Conservation (phyloP, 2,888 invertebrate species). For the Aphrophora alni region DNA sequence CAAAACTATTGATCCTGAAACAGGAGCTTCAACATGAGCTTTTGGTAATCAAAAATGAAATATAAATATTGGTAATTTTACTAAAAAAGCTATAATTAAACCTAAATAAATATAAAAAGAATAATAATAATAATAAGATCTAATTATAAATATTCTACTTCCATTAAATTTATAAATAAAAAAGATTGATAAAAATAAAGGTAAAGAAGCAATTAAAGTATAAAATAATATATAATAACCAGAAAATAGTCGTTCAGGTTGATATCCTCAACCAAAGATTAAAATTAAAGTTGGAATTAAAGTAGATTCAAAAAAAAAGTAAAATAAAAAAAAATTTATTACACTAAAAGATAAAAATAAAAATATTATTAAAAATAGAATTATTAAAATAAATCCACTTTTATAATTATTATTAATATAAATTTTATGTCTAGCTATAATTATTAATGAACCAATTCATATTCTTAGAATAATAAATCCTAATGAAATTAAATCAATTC, state of each 20-base stretch:
- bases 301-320: slow-evolving; percentile 73
- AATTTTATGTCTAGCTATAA: slow-evolving; percentile 58
- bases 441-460: slow-evolving; percentile 67
- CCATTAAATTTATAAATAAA: slow-evolving; percentile 58
- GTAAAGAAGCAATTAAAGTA: slow-evolving; percentile 71
- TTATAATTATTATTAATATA: too few relatives aligned
- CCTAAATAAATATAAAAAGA: slow-evolving; percentile 57
- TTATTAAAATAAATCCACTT: too few relatives aligned
- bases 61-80: slow-evolving; percentile 74
- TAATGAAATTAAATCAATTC: slow-evolving; percentile 46
- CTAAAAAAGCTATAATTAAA: slow-evolving; percentile 70
- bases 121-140: slow-evolving; percentile 60
- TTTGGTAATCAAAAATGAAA: slow-evolving; percentile 75
- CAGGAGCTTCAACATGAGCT: slow-evolving; percentile 78
- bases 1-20: slow-evolving; percentile 76
- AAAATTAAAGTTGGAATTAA: slow-evolving; percentile 71
- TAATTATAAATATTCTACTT: slow-evolving; percentile 53
- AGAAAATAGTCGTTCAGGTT: slow-evolving; percentile 71
- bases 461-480: slow-evolving; percentile 59
- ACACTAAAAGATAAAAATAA: too few relatives aligned
- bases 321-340: too few relatives aligned
- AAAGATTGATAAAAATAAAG: slow-evolving; percentile 66
- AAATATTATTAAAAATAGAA: too few relatives aligned
- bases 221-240: slow-evolving; percentile 73
- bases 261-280: slow-evolving; percentile 72